Conservation (phyloP, 2,888 invertebrate genomes). For the Amiota communis region DNA sequence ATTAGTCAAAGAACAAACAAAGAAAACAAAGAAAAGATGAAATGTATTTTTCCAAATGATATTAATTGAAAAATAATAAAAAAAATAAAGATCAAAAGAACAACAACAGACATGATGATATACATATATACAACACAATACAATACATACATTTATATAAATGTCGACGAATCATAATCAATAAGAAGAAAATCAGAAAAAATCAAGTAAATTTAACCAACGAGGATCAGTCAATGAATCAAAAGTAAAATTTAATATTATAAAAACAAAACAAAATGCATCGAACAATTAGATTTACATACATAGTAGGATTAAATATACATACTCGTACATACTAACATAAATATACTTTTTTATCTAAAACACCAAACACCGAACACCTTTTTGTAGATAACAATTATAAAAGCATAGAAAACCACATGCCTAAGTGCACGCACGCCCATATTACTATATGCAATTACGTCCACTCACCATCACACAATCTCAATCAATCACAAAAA, state of each 20-base stretch:
- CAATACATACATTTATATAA: constrained; percentile 14
- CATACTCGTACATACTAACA: no score
- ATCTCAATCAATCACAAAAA: no score
- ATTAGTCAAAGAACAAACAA: constrained; percentile 52
- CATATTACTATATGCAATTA: constrained; percentile 10
- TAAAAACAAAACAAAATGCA: constrained; percentile 44
- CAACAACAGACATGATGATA: not conserved
- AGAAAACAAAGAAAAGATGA: constrained; percentile 45
- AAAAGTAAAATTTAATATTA: constrained; percentile 48
- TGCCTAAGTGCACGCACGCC: constrained; percentile 16
- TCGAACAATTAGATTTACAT: constrained; percentile 56
- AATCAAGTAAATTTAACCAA: constrained; percentile 53
- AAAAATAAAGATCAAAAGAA: constrained; percentile 40
- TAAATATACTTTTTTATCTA: not conserved
- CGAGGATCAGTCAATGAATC: constrained; percentile 64
- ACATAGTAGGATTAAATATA: constrained; percentile 29
- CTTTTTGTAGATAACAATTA: constrained; percentile 3
- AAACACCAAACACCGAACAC: not conserved
- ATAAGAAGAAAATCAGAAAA: constrained; percentile 9
- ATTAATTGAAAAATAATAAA: not conserved
- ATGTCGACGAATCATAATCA: constrained; percentile 16
- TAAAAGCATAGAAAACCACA: constrained; percentile 1
- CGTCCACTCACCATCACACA: constrained; percentile 17
- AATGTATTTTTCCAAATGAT: constrained; percentile 39
- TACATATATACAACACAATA: not conserved